Evolutionary conservation across 2,797 vertebrate genomes (phyloP), one percentile per base, ranked within the genome.

Genomic region (Columba guinea): DNA sequence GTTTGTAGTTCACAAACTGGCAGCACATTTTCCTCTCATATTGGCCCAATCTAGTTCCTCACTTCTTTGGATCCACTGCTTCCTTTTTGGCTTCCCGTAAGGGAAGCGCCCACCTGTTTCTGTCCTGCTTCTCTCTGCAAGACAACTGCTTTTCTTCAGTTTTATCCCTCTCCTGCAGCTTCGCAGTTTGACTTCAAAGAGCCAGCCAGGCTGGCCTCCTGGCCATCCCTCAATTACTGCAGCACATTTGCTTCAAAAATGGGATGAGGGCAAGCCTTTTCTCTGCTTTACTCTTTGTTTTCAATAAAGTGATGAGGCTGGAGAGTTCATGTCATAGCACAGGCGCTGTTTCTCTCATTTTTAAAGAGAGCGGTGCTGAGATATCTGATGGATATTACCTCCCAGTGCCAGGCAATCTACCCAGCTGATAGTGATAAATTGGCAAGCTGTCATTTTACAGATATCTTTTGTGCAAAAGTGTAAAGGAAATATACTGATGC

Each of bases 51-150:
- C 41, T 55, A 52, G 23, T 48, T 94, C 75, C 41, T 90, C 22
- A 9, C 82, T 86, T 92, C 81, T 56, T 95, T 90, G 84, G 91
- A 88, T 87, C 20, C 67, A 46, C 27, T 84, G 62, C 51, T 96
- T 92, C 87, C 89, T 92, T 91, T 94, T 69, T 84, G 94, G 89
- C 92, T 84, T 84, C 58, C 73, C 78, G 0, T 3, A 22, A 87
- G 65, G 34, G 51, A 63, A 41, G 56, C 1, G 48, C 76, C 89
- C 76, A 63, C 76, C 94, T 94, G 82, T 87, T 89, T 86, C 69
- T 85, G 27, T 73, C 35, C 75, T 74, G 35, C 52, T 83, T 51
- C 62, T 78, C 78, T 56, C 69, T 59, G 52, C 49, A 75, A 63
- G 75, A 55, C 34, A 41, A 82, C 49, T 51, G 73, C 69, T 86